Evolutionary conservation across 2,113 vertebrate species (phyloP), one percentile per base, ranked within the genome.

Genomic region (Tapirus terrestris): DNA sequence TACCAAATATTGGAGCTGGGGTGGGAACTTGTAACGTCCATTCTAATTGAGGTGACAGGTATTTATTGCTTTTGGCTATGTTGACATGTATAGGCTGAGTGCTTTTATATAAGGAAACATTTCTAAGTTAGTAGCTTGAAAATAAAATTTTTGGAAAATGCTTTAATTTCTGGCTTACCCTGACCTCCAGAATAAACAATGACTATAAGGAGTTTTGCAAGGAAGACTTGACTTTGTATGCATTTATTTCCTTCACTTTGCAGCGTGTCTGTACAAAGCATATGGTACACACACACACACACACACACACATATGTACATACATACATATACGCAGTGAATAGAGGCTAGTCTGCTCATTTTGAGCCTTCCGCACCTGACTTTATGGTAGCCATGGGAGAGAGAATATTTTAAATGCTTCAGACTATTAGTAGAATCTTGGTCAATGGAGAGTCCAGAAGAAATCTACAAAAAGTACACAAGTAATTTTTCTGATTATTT

Each of bases 321-420:
- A 17, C 51, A 53, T 4, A 53, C 4, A 53, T 53, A 53, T 13
- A 53, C 51, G 14, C 51, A 53, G 51, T 60, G 81, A 77, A 25
- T 67, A 23, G 81, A 77, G 33, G 43, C 53, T 31, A 70, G 23
- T 33, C 39, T 80, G 18, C 25, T 81, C 18, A 73, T 68, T 68
- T 61, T 76, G 91, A 61, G 6, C n/a, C 8, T 85, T 51, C 16
- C 48, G 18, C 31, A 10, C 72, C 58, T 45, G 39, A 60, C 8
- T 68, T 81, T 95, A n/a, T 21, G 13, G 43, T 67, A 85, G 27
- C 45, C 73, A 63, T 53, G 45, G 16, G 12, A 88, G 73, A 75
- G 73, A 89, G 36, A 76, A 39, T 83, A 70, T 70, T 95, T 93
- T 79, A 95, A 92, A 68, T 90, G 27, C 17, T 95, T 86, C 11